phyloP scores from a whole-genome alignment of 2,113 vertebrate genomes.

The Thamnophis sirtalis region DNA sequence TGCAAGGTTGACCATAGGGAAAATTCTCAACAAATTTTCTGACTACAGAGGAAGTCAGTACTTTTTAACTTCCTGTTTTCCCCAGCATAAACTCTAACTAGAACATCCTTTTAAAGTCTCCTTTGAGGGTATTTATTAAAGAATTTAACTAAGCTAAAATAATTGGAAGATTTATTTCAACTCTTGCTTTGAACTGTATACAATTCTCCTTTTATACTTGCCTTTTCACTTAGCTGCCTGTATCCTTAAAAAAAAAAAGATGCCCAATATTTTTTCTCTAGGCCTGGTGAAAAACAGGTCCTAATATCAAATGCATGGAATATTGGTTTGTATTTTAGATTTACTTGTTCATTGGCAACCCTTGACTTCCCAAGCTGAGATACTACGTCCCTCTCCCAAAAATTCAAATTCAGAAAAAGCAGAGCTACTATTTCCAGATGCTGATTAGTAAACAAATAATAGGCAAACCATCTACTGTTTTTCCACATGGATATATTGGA shows the following conservation, averaged over 20 bases:
- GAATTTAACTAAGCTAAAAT: neutral
- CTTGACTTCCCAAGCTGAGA: neutral
- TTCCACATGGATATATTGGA: neutral
- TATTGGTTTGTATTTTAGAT: neutral
- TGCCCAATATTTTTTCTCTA: neutral
- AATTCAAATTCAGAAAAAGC: neutral
- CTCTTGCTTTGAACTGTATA: neutral
- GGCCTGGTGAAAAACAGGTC: neutral
- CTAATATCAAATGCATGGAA: neutral
- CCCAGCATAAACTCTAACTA: neutral
- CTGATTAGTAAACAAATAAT: neutral
- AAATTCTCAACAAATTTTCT: neutral
- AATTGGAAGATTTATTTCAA: neutral
- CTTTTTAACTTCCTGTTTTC: neutral
- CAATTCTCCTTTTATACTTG: neutral
- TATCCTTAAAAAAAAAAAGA: neutral
- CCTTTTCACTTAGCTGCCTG: neutral
- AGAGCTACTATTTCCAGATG: neutral
- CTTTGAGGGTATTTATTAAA: neutral
- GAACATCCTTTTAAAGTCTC: neutral
- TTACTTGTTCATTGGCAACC: neutral
- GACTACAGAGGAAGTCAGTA: neutral
- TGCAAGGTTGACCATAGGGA: neutral
- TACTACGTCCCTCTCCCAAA: neutral
- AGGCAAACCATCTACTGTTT: neutral